Base-by-base conservation (phyloP, 1,140 invertebrate species). In the Zaprionus africanus region DNA sequence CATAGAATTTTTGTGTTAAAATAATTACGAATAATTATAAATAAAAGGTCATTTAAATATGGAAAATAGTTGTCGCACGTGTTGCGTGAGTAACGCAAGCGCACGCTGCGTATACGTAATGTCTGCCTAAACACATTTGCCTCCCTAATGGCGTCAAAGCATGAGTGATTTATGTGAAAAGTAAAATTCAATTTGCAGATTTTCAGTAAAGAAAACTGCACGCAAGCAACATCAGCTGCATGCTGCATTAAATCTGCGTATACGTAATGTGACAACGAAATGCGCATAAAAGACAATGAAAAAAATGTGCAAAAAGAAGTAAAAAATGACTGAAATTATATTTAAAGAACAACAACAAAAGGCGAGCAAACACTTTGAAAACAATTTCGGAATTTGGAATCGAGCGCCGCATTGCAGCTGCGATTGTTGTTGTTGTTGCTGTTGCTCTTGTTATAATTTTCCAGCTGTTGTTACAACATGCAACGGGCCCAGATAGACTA, bases 391-490 rank as follows among this genome's bases (percentile, higher is more conserved):
- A 79, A 80, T 74, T 72, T n/a, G 22, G 63, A 79, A 66, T 41
- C 24, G 69, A 68, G 64, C 66, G 57, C 67, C 66, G 64, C 63
- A 49, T 64, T 80, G 74, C 67, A 84, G 69, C 67, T 76, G 73
- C 68, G 59, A 36, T 56, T 65, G 63, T 65, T 81, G 58, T n/a
- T n/a, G n/a, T 56, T 65, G 62, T 65, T 81, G 62, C 53, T 74
- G 34, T 41, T 85, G 72, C 79, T 85, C 81, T 82, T 87, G 80
- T 80, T 86, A 86, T 82, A 82, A 82, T 77, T 86, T 88, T 78
- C 58, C 73, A 87, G 78, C 71, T 81, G 68, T 64, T 90, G 81
- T 87, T 87, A 87, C 81, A 88, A 90, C 85, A 88, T 84, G 68
- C 60, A 78, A 65, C 59, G 46, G 46, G 41, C 53, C 63, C 28